A percentile compares a stretch with the other conserved stretches of the same genome.
Evolutionary conservation across 2,113 vertebrate species (phyloP).

Genomic region (Oxyruncus cristatus): DNA sequence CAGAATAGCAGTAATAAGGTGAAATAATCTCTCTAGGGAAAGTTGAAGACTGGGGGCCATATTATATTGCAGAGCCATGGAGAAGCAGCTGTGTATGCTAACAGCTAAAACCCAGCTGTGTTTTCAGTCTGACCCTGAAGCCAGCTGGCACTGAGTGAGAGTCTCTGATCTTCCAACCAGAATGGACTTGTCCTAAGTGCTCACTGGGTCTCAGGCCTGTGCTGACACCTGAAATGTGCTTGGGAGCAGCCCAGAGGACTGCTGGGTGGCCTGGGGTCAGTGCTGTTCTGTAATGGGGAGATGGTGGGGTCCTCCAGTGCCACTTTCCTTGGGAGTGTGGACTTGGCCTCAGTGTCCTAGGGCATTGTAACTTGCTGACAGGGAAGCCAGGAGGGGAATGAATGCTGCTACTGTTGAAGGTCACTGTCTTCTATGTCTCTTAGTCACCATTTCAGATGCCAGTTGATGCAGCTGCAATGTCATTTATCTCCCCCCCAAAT

Average conservation of each 20-base stretch:
- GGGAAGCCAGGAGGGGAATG: not conserved
- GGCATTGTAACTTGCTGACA: not conserved
- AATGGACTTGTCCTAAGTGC: fast-evolving
- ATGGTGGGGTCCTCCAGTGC: not conserved
- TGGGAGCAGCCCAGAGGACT: not conserved
- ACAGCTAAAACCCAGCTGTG: not conserved
- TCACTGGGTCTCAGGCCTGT: fast-evolving
- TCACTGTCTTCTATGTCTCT: not conserved
- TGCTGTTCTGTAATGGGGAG: not conserved
- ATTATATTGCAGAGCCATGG: not conserved
- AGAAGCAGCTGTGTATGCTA: not conserved
- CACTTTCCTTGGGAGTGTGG: fast-evolving
- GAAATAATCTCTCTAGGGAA: not conserved
- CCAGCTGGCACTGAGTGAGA: not conserved
- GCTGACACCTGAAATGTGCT: not conserved
- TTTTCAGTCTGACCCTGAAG: not conserved
- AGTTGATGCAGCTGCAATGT: not conserved
- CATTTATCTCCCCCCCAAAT: not conserved
- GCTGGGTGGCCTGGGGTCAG: not conserved
- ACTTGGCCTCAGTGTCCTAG: fast-evolving
- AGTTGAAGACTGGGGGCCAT: not conserved
- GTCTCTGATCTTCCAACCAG: not conserved
- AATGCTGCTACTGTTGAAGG: not conserved
- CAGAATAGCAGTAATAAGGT: not conserved
- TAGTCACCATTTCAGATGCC: not conserved